These are phyloP conservation scores for Sussaba pulchella DNA, from an alignment of 2,888 invertebrate species.

Conservation along the genomic window DNA sequence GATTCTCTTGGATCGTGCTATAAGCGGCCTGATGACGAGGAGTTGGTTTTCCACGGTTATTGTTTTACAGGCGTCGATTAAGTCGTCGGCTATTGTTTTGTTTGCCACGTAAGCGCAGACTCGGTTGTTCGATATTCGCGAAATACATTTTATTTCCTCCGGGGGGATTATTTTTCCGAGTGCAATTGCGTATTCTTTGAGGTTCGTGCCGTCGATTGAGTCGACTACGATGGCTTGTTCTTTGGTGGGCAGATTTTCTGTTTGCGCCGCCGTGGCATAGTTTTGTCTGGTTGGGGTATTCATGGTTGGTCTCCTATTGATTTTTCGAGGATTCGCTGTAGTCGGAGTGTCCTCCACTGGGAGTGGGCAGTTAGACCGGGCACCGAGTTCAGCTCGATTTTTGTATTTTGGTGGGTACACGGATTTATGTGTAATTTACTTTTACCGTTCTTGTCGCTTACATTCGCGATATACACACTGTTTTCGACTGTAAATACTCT, in stretches of 20 bases:
- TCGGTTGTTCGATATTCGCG: constrained; percentile 56
- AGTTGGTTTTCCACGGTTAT: no score
- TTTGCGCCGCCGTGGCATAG: constrained; percentile 25
- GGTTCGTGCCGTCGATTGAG: constrained; percentile 17
- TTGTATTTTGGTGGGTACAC: not conserved
- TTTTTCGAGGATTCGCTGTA: constrained; percentile 28
- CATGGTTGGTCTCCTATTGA: not conserved
- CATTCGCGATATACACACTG: no score
- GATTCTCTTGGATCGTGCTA: no score
- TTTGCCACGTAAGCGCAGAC: constrained; percentile 61
- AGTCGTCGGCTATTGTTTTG: no score
- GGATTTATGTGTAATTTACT: not conserved
- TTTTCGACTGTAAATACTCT: constrained; percentile 3
- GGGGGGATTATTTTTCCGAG: constrained; percentile 23
- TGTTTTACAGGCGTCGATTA: no score
- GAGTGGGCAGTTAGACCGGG: not conserved
- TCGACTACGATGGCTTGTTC: constrained; percentile 40
- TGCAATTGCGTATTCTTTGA: constrained; percentile 35
- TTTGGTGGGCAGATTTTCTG: constrained; percentile 8
- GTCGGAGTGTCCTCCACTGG: constrained; percentile 16
- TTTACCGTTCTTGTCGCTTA: not conserved
- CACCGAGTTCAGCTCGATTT: constrained; percentile 7
- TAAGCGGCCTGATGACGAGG: no score
- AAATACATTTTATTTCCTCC: constrained; percentile 44
- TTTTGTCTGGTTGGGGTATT: not conserved